A percentile compares a stretch with the other conserved stretches of the same genome.
These are phyloP conservation scores for Chrysomela aeneicollis DNA, from an alignment of 2,888 invertebrate genomes.

Conservation along the genomic window DNA sequence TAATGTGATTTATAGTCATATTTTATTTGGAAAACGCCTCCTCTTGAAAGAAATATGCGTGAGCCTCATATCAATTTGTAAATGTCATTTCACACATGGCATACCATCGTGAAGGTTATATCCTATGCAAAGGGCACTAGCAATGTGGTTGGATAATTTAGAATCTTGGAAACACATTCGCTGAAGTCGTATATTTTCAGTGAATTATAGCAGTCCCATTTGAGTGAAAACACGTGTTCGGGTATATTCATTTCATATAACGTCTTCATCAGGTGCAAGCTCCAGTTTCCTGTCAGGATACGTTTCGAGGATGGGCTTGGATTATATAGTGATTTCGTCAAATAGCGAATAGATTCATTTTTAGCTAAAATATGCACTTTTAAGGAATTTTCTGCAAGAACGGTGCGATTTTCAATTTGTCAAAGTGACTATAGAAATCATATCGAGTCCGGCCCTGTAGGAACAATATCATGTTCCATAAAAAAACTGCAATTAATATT, in stretches of 20 bases:
- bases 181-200: constrained; percentile 29
- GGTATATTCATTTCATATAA: constrained; percentile 6
- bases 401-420: too few species aligned
- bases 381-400: too few species aligned
- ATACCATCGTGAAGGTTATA: background rate
- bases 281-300: background rate
- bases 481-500: background rate
- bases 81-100: constrained; percentile 12
- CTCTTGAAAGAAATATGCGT: background rate
- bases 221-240: constrained; percentile 16
- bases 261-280: background rate
- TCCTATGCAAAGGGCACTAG: constrained; percentile 23
- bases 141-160: constrained; percentile 36
- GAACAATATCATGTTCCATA: too few species aligned
- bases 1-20: too few species aligned
- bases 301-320: background rate
- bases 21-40: too few species aligned
- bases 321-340: too few species aligned
- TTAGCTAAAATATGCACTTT: too few species aligned
- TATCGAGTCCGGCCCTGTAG: too few species aligned
- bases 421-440: too few species aligned
- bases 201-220: constrained; percentile 24
- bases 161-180: constrained; percentile 38
- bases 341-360: too few species aligned
- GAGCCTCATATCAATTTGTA: constrained; percentile 9